phyloP scores from a whole-genome alignment of 2,888 invertebrate species.

The Eustalomyia histrio region DNA sequence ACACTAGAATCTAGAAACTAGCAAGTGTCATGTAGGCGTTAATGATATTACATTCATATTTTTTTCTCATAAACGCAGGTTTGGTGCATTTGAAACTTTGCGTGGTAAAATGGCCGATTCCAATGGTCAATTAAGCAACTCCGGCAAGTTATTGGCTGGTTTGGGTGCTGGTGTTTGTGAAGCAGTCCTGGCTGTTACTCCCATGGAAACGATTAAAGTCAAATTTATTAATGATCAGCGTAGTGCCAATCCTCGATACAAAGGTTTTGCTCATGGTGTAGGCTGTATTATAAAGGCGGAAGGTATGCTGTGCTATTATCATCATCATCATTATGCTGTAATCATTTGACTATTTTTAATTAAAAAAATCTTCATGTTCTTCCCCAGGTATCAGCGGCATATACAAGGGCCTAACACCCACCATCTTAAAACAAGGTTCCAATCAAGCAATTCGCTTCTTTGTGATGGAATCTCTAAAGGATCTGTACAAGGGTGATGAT shows the following conservation, averaged over 20 bases:
- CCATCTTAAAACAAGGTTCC: constrained; percentile 98
- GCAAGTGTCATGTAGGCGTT: too few relatives aligned
- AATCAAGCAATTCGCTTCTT: constrained; percentile 99
- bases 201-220: constrained; percentile 99
- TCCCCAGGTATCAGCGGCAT: constrained; percentile 84
- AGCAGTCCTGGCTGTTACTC: constrained; percentile 98
- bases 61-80: constrained; percentile 81
- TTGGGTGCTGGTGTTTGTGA: constrained; percentile 97
- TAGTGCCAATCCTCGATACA: constrained; percentile 92
- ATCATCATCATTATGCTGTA: too few relatives aligned
- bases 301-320: constrained; percentile 80
- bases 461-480: constrained; percentile 97
- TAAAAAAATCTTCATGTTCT: background rate
- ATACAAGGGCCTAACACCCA: constrained; percentile 97
- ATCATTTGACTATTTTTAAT: background rate
- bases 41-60: too few relatives aligned
- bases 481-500: constrained; percentile 94
- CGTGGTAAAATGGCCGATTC: constrained; percentile 87
- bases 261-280: constrained; percentile 97
- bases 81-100: constrained; percentile 97
- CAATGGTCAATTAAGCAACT: constrained; percentile 88
- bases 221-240: constrained; percentile 99
- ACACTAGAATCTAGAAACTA: too few relatives aligned
- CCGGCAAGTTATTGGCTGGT: constrained; percentile 92
- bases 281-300: constrained; percentile 89